Percentiles rank a stretch among this genome's conserved stretches.
phyloP scores from a whole-genome alignment of 2,113 vertebrate genomes.

The Okapia johnstoni region DNA sequence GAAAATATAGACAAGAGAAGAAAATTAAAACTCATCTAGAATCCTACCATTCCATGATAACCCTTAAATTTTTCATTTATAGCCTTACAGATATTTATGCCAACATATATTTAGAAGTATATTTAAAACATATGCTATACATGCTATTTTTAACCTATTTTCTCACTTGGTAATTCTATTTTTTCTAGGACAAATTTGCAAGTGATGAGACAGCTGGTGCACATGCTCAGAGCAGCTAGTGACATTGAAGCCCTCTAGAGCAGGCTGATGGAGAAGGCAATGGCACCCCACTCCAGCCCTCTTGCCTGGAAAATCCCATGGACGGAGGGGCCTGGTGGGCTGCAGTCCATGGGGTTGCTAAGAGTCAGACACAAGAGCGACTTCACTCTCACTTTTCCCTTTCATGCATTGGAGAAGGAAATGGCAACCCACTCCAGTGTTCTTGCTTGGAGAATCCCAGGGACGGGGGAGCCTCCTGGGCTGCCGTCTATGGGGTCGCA shows the following conservation, averaged over 20 bases:
- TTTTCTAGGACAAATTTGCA: neutral
- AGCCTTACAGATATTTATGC: neutral
- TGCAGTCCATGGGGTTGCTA: too few relatives aligned
- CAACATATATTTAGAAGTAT: constrained; percentile 12
- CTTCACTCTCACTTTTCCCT: too few relatives aligned
- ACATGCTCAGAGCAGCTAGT: neutral
- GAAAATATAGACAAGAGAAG: neutral
- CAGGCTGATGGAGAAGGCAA: too few relatives aligned
- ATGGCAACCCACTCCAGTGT: too few relatives aligned
- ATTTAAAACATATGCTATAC: neutral
- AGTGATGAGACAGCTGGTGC: neutral
- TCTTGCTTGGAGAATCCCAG: too few relatives aligned
- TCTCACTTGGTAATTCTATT: neutral
- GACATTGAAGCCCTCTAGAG: neutral
- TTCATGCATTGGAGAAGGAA: too few relatives aligned
- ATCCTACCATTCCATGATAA: neutral
- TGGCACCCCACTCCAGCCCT: too few relatives aligned
- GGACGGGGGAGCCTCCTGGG: too few relatives aligned
- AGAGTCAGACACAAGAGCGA: too few relatives aligned
- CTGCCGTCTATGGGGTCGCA: too few relatives aligned
- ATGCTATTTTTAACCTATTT: neutral
- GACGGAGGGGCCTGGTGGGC: too few relatives aligned
- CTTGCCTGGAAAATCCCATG: too few relatives aligned
- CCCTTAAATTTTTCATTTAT: neutral
- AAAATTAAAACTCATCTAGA: neutral